These are phyloP conservation scores for Drosophila sp. DNA, from an alignment of 1,140 invertebrate species.

Conservation along the genomic window DNA sequence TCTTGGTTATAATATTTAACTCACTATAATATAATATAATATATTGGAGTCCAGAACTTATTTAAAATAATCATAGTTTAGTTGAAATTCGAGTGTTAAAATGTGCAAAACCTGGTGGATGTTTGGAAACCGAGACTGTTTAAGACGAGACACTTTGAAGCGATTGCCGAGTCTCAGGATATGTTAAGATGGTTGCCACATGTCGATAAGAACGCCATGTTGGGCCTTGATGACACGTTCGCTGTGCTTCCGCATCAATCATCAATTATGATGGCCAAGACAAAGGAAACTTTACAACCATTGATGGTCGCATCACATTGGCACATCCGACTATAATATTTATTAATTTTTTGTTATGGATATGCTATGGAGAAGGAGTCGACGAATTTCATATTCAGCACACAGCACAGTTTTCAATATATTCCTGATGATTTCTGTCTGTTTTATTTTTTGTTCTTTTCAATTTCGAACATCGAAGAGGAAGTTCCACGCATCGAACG, in stretches of 20 bases:
- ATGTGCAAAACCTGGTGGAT: no score
- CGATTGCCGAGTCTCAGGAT: not conserved
- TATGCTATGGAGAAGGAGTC: constrained; percentile 17
- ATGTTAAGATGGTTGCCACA: not conserved
- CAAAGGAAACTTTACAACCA: constrained; percentile 47
- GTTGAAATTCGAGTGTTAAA: no score
- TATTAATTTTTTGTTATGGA: constrained; percentile 23
- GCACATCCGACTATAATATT: constrained; percentile 41
- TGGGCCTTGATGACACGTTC: not conserved
- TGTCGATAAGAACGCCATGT: constrained; percentile 4
- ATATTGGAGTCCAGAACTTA: no score
- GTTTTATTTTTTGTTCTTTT: constrained; percentile 61
- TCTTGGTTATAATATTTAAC: no score
- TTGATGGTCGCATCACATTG: constrained; percentile 28
- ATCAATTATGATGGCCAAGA: constrained; percentile 10
- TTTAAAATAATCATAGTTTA: no score
- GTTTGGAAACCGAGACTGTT: not conserved
- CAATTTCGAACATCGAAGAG: constrained; percentile 56
- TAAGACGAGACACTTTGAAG: no score
- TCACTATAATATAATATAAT: no score
- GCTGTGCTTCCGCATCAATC: not conserved
- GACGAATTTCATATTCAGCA: constrained; percentile 68
- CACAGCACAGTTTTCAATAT: constrained; percentile 71
- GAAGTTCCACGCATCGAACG: constrained; percentile 33
- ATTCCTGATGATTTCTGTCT: no score